Evolutionary conservation across 2,113 vertebrate genomes (phyloP), one percentile per base, ranked within the genome.

Genomic region (Murina feae): DNA sequence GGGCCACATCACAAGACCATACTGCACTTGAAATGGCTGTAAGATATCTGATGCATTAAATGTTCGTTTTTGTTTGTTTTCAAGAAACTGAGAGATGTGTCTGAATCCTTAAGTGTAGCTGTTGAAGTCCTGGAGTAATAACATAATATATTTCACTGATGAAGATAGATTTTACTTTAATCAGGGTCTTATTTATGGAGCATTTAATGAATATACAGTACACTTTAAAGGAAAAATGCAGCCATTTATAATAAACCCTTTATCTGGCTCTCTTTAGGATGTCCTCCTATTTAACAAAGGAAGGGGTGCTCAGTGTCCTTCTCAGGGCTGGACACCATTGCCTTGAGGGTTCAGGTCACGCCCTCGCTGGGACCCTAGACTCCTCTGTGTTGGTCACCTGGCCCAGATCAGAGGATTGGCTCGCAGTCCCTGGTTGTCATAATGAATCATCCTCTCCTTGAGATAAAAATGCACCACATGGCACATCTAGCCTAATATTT

Each of bases 151-250:
- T 49, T 76, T 93, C 79, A 58, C 68, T 53, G 5, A 14, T 51
- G 28, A 95, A 85, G 18, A 39, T 14, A n/a, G 75, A 53, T 95
- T 94, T 90, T 65, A 86, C 65, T 49, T 95, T 78, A 90, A 87
- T 69, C 28, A 60, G 79, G 42, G 79, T 60, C 89, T 4, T 94
- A 32, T 76, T 3, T 86, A 9, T 69, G 90, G 60, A 91, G 53
- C 14, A 39, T 37, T 1, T 23, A 35, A 10, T 84, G 78, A 69
- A 14, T 11, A 7, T 47, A 42, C 4, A 75, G 51, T 44, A 82
- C 60, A 47, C 79, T 94, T 95, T 79, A 23, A 55, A 60, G 25
- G 6, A 88, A 9, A 72, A 83, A 66, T 90, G 63, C n/a, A 75
- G 5, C 32, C 78, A 30, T 16, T 2, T 49, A n/a, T 21, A 4